phyloP scores from a whole-genome alignment of 2,113 vertebrate genomes.

The Macaca fascicularis region T2T-MFA8v1.1 NC_088386.1:4756001-4756500 shows the following conservation, averaged over 20 bases:
- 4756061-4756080: not conserved
- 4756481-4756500: not conserved
- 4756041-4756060: not conserved
- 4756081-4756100: not conserved
- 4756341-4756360: not conserved
- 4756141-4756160: not conserved
- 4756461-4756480: not conserved
- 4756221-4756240: not conserved
- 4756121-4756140: not conserved
- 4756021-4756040: not conserved
- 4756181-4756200: not conserved
- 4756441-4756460: not conserved
- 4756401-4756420: not conserved
- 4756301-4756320: not conserved
- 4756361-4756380: not conserved
- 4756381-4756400: not conserved
- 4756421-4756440: not conserved
- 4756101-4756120: not conserved
- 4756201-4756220: not conserved
- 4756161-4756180: not conserved
- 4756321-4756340: not conserved
- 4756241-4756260: not conserved
- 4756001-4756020: not conserved
- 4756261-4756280: not conserved
- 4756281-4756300: not conserved